These are phyloP conservation scores for Embidobia sp. DNA, from an alignment of 2,888 invertebrate genomes.

Conservation along the genomic window DNA sequence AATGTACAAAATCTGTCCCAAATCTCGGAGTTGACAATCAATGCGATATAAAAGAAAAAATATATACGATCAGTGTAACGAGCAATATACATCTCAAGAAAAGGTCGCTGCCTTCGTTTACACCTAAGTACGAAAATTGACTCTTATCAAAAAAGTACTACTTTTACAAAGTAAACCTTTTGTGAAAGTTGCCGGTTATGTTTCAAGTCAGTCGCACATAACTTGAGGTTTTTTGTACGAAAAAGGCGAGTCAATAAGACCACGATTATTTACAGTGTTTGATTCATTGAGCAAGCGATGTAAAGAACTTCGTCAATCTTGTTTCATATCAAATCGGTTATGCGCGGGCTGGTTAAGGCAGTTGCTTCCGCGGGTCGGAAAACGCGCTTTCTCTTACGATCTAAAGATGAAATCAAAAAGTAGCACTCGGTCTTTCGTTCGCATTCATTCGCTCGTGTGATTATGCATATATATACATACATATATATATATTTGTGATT, in stretches of 20 bases:
- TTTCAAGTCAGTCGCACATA: conserved; percentile 51
- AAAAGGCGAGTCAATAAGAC: conserved; percentile 46
- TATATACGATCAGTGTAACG: conserved; percentile 10
- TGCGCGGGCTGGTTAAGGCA: conserved; percentile 43
- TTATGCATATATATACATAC: conserved; percentile 20
- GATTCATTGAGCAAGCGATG: conserved; percentile 53
- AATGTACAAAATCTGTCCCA: conserved; percentile 60
- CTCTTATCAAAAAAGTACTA: conserved; percentile 36
- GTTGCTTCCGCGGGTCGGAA: conserved; percentile 35
- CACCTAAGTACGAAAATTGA: conserved; percentile 39
- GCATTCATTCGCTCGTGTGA: conserved; percentile 21
- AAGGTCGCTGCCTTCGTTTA: conserved; percentile 5
- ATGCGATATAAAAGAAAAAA: conserved; percentile 17
- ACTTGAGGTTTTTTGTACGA: conserved; percentile 51
- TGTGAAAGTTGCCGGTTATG: conserved; percentile 13
- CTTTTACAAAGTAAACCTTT: conserved; percentile 42
- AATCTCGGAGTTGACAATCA: no score
- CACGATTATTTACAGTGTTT: conserved; percentile 46
- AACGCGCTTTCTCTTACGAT: conserved; percentile 14
- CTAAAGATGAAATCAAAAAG: conserved; percentile 23
- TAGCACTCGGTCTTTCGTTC: conserved; percentile 14
- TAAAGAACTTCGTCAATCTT: conserved; percentile 14
- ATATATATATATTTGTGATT: conserved; percentile 12
- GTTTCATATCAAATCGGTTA: no score
- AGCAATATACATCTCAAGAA: conserved; percentile 16